Evolutionary conservation across 2,888 invertebrate species (phyloP).

Genomic region (Lepetodrilus schrolli): DNA sequence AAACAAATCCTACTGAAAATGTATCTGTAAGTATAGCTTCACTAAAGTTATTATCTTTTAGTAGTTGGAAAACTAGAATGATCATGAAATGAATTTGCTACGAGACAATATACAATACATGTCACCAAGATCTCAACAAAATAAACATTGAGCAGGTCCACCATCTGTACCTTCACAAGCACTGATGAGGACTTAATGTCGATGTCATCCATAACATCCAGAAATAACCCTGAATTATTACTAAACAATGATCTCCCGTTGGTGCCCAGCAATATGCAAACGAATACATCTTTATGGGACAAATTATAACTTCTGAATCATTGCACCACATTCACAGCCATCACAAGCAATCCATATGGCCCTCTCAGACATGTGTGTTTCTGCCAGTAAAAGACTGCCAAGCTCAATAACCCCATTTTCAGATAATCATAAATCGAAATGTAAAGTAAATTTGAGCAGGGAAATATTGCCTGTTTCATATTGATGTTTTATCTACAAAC

Average conservation of each 20-base stretch:
- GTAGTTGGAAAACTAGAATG: too few relatives aligned
- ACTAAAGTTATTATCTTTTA: too few relatives aligned
- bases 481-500: conserved; percentile 3
- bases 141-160: too few relatives aligned
- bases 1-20: too few relatives aligned
- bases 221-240: neutral
- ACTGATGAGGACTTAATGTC: too few relatives aligned
- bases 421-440: conserved; percentile 19
- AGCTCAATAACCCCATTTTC: conserved; percentile 4
- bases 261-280: neutral
- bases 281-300: neutral
- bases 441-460: neutral
- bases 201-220: too few relatives aligned
- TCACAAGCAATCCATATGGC: neutral
- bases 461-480: conserved; percentile 1
- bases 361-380: neutral
- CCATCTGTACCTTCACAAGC: too few relatives aligned
- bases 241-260: neutral
- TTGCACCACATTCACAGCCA: neutral
- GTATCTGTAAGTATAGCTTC: too few relatives aligned
- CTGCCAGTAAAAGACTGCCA: neutral
- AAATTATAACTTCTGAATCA: neutral
- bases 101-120: too few relatives aligned
- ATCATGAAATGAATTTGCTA: too few relatives aligned
- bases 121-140: too few relatives aligned